Conservation (phyloP, 2,797 vertebrate genomes). For the Sternotherus odoratus region DNA sequence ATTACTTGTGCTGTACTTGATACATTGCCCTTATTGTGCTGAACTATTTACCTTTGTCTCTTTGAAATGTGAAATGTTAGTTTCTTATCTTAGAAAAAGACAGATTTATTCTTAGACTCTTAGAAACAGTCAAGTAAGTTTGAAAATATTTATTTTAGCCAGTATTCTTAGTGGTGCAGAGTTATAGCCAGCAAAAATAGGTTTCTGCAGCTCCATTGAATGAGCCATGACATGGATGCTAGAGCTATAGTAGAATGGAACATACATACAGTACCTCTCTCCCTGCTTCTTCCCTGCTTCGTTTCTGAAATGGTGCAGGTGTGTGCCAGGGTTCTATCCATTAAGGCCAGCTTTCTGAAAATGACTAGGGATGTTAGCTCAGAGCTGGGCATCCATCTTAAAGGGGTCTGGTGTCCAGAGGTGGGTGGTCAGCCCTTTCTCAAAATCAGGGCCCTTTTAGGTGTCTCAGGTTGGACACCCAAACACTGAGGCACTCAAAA, state of each 20-base stretch:
- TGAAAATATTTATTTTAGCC: constrained; percentile 14
- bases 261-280: rapidly evolving
- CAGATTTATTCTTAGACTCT: constrained; percentile 35
- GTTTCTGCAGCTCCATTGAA: background rate
- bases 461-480: too few species aligned
- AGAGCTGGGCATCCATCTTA: too few species aligned
- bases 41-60: constrained; percentile 49
- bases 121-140: background rate
- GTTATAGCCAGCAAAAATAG: background rate
- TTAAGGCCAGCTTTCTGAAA: rapidly evolving
- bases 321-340: rapidly evolving
- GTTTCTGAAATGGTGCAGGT: background rate
- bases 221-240: rapidly evolving
- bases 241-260: background rate
- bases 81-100: constrained; percentile 42
- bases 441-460: background rate
- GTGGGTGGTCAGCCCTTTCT: background rate
- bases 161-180: background rate
- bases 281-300: background rate
- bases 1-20: constrained; percentile 52
- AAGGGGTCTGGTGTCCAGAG: background rate
- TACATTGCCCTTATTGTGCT: constrained; percentile 47
- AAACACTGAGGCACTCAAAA: background rate
- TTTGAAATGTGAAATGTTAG: constrained; percentile 45
- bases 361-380: background rate